Evolutionary conservation across 2,797 vertebrate species (phyloP).

Genomic region (Gadopsis marmoratus): DNA sequence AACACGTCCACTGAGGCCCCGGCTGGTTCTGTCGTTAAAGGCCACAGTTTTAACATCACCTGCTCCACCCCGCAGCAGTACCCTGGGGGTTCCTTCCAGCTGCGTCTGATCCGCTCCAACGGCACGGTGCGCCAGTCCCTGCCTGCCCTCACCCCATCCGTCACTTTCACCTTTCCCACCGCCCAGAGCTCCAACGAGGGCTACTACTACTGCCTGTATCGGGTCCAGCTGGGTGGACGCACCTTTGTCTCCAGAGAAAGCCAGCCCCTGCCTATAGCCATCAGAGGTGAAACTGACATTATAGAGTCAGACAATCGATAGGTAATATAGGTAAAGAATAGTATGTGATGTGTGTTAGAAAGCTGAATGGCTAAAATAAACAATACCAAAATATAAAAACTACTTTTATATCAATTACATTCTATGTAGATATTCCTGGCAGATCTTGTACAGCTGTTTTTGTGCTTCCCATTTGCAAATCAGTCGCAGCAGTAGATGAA

Average conservation of each 20-base stretch:
- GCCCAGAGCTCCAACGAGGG: constrained; percentile 85
- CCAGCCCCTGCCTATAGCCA: constrained; percentile 85
- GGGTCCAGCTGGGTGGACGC: constrained; percentile 83
- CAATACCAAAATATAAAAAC: neutral
- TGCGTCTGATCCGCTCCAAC: constrained; percentile 84
- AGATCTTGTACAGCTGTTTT: neutral
- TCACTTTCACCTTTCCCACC: constrained; percentile 84
- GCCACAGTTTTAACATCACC: constrained; percentile 85
- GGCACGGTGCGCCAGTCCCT: constrained; percentile 85
- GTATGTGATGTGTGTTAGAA: neutral
- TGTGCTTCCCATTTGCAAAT: neutral
- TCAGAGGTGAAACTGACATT: constrained; percentile 77
- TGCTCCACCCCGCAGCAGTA: constrained; percentile 84
- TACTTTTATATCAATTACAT: accelerated
- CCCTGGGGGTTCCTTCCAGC: constrained; percentile 84
- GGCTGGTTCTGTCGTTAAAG: constrained; percentile 81
- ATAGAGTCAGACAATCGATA: neutral
- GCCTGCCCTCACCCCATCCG: constrained; percentile 75
- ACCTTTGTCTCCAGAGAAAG: constrained; percentile 86
- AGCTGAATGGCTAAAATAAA: no score
- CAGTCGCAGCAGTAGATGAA: neutral
- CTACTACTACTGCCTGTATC: constrained; percentile 87
- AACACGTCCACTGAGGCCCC: constrained; percentile 82
- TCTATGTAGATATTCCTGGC: neutral
- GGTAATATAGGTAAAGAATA: neutral